These are phyloP conservation scores for Drosophila obscura DNA, from an alignment of 1,140 invertebrate genomes.

Conservation along the genomic window DNA sequence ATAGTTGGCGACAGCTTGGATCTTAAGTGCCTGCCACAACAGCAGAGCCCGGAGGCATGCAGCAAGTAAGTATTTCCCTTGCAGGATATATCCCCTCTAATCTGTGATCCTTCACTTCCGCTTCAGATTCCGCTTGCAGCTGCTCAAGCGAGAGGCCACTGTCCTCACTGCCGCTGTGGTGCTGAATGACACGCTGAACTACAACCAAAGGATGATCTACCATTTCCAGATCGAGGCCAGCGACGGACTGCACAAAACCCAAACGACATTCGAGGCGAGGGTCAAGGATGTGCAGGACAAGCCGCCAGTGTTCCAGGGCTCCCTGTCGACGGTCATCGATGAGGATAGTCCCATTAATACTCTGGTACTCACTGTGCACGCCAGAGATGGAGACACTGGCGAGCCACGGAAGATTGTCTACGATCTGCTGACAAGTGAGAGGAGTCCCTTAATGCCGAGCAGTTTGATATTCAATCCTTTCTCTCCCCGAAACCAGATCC, in stretches of 20 bases:
- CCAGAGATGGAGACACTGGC: slow-evolving; percentile 92
- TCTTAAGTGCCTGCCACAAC: slow-evolving; percentile 87
- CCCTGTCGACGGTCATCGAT: slow-evolving; percentile 90
- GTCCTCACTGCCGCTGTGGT: slow-evolving; percentile 88
- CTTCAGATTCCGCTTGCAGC: slow-evolving; percentile 88
- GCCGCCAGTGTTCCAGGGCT: slow-evolving; percentile 92
- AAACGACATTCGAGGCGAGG: slow-evolving; percentile 89
- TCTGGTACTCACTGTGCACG: slow-evolving; percentile 90
- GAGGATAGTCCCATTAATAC: slow-evolving; percentile 94
- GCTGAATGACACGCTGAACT: slow-evolving; percentile 87
- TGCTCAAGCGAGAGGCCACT: slow-evolving; percentile 87
- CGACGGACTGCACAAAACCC: slow-evolving; percentile 90
- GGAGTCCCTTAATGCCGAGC: too few relatives aligned
- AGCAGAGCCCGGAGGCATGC: slow-evolving; percentile 78
- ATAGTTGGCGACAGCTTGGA: slow-evolving; percentile 91
- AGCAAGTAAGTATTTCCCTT: slow-evolving; percentile 54
- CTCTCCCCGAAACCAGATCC: slow-evolving; percentile 87
- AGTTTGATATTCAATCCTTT: neutral
- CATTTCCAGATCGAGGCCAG: slow-evolving; percentile 89
- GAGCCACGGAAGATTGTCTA: slow-evolving; percentile 91
- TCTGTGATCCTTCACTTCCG: too few relatives aligned
- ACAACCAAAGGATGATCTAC: slow-evolving; percentile 89
- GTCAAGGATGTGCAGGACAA: slow-evolving; percentile 93
- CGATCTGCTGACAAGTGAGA: slow-evolving; percentile 92
- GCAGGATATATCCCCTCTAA: neutral